Percentiles rank a stretch among this genome's conserved stretches.
phyloP scores from a whole-genome alignment of 2,797 vertebrate species.

The Naso thynnoides region DNA sequence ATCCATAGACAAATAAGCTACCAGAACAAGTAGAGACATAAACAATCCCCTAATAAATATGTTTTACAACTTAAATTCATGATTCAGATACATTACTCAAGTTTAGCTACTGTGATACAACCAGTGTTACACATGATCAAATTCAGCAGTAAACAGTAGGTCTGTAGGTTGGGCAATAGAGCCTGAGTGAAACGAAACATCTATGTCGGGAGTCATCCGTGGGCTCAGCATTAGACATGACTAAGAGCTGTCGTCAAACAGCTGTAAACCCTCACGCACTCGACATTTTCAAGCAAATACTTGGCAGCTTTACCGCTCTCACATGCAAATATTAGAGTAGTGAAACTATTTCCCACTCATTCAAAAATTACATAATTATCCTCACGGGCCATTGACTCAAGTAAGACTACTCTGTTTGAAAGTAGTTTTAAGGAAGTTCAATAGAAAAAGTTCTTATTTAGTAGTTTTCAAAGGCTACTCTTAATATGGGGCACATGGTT shows the following conservation, averaged over 20 bases:
- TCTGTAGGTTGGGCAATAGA: background rate
- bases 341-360: constrained; percentile 4
- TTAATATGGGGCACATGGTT: background rate
- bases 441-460: background rate
- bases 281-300: constrained; percentile 20
- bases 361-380: background rate
- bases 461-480: background rate
- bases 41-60: background rate
- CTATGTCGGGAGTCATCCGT: constrained; percentile 12
- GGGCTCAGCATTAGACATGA: constrained; percentile 1
- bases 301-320: background rate
- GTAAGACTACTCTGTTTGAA: background rate
- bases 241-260: constrained; percentile 22
- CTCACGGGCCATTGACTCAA: background rate
- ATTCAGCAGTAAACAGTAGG: background rate
- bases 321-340: constrained; percentile 27
- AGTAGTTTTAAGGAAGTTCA: background rate
- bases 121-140: background rate
- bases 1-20: background rate
- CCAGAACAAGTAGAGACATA: background rate
- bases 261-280: constrained; percentile 25
- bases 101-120: background rate
- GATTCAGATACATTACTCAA: background rate
- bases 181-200: background rate
- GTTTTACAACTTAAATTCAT: background rate